These are phyloP conservation scores for Strigops habroptila DNA, from an alignment of 2,113 vertebrate genomes.

Conservation along the genomic window DNA sequence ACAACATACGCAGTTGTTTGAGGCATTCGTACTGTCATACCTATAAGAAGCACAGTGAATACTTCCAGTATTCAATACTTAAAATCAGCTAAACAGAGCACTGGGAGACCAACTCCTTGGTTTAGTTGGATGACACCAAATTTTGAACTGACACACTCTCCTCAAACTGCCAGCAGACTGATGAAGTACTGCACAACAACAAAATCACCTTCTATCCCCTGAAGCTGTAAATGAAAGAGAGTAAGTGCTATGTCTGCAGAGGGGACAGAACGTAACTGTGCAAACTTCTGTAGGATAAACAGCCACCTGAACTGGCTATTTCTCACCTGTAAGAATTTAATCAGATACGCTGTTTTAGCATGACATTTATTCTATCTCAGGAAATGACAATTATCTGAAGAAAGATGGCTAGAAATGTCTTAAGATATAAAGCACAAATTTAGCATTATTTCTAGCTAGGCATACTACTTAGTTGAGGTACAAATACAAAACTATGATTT, in stretches of 20 bases:
- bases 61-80: background rate
- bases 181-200: background rate
- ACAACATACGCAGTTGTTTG: constrained; percentile 78
- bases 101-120: background rate
- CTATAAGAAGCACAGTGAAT: constrained; percentile 9
- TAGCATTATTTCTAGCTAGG: background rate
- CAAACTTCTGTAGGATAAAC: background rate
- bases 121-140: background rate
- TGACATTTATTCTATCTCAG: background rate
- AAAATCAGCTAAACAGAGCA: background rate
- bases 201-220: background rate
- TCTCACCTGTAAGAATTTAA: background rate
- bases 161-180: background rate
- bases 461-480: background rate
- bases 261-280: background rate
- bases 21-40: constrained; percentile 78
- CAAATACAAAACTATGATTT: background rate
- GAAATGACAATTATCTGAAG: background rate
- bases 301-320: background rate
- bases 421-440: background rate
- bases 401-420: background rate
- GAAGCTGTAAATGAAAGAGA: background rate
- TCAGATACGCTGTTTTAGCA: background rate
- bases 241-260: background rate
- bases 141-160: background rate